Base-by-base conservation (phyloP, 2,797 vertebrate species). In the Cossypha dichroa region DNA sequence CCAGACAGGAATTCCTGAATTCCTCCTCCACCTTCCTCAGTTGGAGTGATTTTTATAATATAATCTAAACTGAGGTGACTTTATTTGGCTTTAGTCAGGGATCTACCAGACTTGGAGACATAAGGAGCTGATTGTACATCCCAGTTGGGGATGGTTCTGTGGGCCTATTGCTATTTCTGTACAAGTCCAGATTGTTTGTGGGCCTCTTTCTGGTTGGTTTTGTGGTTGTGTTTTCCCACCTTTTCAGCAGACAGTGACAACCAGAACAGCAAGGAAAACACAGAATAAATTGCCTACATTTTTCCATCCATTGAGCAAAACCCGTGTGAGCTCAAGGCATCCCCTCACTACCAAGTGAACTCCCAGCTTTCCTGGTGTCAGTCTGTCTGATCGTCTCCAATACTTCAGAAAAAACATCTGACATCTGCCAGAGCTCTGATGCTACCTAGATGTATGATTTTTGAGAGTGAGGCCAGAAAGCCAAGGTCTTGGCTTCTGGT, bases 1-100 rank as follows among this genome's bases (percentile, higher is more conserved):
- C 87, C 70, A 94, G 67, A 88, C 73, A 86, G 79, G 48, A 94
- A 92, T 95, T 86, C 45, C 79, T 91, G 43, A 92, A 86, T 94
- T 84, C 52, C 77, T 88, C 83, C 85, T 94, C 82, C 83, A 91
- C 77, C 48, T 94, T 90, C 73, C 68, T 73, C 43, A n/a, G 17
- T 1, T 91, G 77, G 40, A 85, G 26, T 78, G 43, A 88, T 88
- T 88, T 93, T 86, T 90, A 41, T 59, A 63, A 41, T 72, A 59
- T 40, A 73, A 79, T 60, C 22, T 78, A 59, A 78, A 78, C 41
- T 3, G 70, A 20, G 8, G 15, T 3, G 5, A 73, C 26, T 59
- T 78, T 75, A 41, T 96, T 95, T 93, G 68, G 22, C 29, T 18
- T 64, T 88, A 66, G 33, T 55, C 26, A 40, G 62, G 38, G 58